Evolutionary conservation across 1,140 invertebrate species (phyloP).

Genomic region (Cotesia glomerata): DNA sequence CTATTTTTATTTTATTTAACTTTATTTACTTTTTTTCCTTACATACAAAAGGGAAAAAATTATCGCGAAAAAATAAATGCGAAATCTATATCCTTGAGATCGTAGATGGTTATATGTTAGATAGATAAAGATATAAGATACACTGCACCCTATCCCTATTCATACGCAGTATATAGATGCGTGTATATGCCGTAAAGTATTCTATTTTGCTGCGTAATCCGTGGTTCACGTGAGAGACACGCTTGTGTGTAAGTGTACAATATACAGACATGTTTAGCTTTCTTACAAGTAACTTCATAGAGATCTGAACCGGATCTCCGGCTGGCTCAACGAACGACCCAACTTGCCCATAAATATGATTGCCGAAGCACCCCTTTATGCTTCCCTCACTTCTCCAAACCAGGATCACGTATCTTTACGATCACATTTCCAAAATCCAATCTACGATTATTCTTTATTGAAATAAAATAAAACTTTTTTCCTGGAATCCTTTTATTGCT

Average conservation of each 20-base stretch:
- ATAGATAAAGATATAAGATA: slow-evolving; percentile 4
- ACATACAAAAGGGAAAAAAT: slow-evolving; percentile 3
- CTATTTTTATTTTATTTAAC: background rate
- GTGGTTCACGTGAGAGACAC: slow-evolving; percentile 21
- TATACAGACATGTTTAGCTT: background rate
- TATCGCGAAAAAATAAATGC: background rate
- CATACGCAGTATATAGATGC: background rate
- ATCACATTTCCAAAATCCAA: slow-evolving; percentile 27
- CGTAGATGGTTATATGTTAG: background rate
- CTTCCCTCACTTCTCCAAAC: slow-evolving; percentile 4
- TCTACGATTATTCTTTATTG: slow-evolving; percentile 29
- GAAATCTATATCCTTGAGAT: background rate
- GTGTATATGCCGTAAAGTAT: slow-evolving; percentile 11
- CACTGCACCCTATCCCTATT: no score
- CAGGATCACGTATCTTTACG: slow-evolving; percentile 29
- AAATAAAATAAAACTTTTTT: slow-evolving; percentile 1
- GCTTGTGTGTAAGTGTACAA: background rate
- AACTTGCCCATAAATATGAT: slow-evolving; percentile 29
- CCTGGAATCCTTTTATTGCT: no score
- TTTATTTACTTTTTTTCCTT: slow-evolving; percentile 10
- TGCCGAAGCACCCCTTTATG: slow-evolving; percentile 26
- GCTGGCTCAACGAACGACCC: slow-evolving; percentile 7
- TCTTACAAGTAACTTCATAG: slow-evolving; percentile 1
- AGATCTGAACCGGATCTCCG: slow-evolving; percentile 26
- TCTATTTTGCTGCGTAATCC: slow-evolving; percentile 28